phyloP scores from a whole-genome alignment of 2,113 vertebrate species.

The Hemiscyllium ocellatum region DNA sequence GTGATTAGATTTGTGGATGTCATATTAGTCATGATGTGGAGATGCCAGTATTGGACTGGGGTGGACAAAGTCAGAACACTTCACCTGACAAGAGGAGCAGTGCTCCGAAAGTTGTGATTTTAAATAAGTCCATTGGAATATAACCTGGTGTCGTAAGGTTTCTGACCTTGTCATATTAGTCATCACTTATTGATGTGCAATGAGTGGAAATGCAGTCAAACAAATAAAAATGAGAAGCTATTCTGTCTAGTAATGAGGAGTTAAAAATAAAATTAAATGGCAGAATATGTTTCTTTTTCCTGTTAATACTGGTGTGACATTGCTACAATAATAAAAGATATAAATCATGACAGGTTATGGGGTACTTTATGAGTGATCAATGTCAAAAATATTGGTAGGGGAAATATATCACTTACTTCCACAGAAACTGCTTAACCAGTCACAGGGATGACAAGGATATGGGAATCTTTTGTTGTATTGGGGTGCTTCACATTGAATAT shows the following conservation, averaged over 20 bases:
- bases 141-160: no score
- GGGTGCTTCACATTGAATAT: neutral
- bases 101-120: no score
- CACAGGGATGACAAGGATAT: neutral
- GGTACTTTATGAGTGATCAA: neutral
- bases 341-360: neutral
- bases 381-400: neutral
- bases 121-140: no score
- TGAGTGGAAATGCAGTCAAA: neutral
- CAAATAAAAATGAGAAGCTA: neutral
- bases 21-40: no score
- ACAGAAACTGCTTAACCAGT: neutral
- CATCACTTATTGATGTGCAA: neutral
- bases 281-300: neutral
- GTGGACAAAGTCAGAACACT: no score
- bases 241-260: neutral
- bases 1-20: neutral
- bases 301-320: neutral
- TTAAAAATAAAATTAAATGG: neutral
- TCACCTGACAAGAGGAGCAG: no score
- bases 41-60: no score
- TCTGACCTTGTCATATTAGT: neutral
- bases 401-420: neutral
- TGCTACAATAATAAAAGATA: neutral
- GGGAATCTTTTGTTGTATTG: neutral